phyloP scores from a whole-genome alignment of 2,888 invertebrate species.

The Arrhopalites spinosus region DNA sequence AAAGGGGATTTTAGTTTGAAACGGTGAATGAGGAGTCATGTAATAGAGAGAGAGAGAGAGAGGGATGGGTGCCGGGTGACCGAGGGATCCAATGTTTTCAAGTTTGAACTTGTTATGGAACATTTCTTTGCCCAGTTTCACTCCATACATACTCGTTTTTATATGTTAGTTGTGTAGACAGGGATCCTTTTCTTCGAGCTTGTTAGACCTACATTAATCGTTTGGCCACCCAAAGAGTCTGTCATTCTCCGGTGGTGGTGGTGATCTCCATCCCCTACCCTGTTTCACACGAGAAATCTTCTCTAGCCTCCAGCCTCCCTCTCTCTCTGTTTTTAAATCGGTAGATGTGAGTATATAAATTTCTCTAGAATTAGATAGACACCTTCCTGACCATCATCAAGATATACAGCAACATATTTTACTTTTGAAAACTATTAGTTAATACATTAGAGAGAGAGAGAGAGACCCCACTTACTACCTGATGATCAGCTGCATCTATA shows the following conservation, averaged over 20 bases:
- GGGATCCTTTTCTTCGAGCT: constrained; percentile 54
- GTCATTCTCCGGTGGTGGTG: constrained; percentile 50
- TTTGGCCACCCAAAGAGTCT: constrained; percentile 56
- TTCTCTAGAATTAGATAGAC: not conserved
- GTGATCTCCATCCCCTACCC: constrained; percentile 25
- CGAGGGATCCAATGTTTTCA: constrained; percentile 8
- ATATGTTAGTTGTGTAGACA: constrained; percentile 8
- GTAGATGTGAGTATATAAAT: not conserved
- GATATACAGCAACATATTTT: constrained; percentile 10
- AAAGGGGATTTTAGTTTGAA: not conserved
- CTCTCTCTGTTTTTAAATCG: not conserved
- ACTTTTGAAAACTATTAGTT: not conserved
- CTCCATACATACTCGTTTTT: not conserved
- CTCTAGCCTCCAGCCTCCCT: not conserved
- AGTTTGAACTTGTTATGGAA: not conserved
- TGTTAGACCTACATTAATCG: constrained; percentile 57
- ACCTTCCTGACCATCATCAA: constrained; percentile 15
- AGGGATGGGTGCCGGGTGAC: constrained; percentile 17
- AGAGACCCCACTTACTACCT: not conserved
- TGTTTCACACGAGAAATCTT: constrained; percentile 34
- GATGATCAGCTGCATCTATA: not conserved
- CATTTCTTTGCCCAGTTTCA: not conserved
- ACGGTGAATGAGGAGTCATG: not conserved
- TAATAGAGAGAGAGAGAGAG: too few species aligned
- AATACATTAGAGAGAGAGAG: not conserved